These are phyloP conservation scores for Pygocentrus nattereri DNA, from an alignment of 2,797 vertebrate species.

Conservation along the genomic window DNA sequence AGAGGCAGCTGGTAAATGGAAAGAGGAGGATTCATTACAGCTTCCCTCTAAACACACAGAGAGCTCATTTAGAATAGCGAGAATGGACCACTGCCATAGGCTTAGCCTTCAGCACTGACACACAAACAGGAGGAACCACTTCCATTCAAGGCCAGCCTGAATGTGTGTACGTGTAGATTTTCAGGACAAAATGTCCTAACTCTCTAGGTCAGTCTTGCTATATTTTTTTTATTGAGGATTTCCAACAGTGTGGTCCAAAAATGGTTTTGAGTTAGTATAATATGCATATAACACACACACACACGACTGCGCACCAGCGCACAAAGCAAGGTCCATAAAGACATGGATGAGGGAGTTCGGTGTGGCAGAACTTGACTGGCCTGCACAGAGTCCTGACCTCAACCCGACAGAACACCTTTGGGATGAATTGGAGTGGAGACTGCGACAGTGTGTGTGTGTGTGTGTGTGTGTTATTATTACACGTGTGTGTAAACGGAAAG, in stretches of 20 bases:
- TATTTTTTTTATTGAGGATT: too few relatives aligned
- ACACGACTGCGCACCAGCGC: too few relatives aligned
- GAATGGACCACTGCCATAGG: conserved; percentile 32
- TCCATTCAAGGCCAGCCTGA: conserved; percentile 19
- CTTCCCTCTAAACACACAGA: conserved; percentile 35
- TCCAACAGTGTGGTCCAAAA: not conserved
- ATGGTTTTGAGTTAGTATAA: not conserved
- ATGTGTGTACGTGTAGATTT: conserved; percentile 15
- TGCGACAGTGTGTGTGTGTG: too few relatives aligned
- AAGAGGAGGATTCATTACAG: conserved; percentile 43
- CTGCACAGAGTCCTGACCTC: too few relatives aligned
- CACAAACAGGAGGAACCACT: conserved; percentile 21
- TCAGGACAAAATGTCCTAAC: not conserved
- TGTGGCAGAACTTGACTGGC: too few relatives aligned
- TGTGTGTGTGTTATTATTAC: too few relatives aligned
- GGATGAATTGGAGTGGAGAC: too few relatives aligned
- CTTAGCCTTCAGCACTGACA: conserved; percentile 30
- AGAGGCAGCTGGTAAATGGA: conserved; percentile 34
- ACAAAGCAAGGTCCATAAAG: too few relatives aligned
- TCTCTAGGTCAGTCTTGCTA: not conserved
- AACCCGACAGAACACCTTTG: too few relatives aligned
- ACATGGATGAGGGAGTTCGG: too few relatives aligned
- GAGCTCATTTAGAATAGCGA: conserved; percentile 27
- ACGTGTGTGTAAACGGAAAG: too few relatives aligned
- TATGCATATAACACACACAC: too few relatives aligned